A percentile compares a stretch with the other conserved stretches of the same genome.
These are phyloP conservation scores for Chaetodon auriga DNA, from an alignment of 2,113 vertebrate species.

Conservation along the genomic window DNA sequence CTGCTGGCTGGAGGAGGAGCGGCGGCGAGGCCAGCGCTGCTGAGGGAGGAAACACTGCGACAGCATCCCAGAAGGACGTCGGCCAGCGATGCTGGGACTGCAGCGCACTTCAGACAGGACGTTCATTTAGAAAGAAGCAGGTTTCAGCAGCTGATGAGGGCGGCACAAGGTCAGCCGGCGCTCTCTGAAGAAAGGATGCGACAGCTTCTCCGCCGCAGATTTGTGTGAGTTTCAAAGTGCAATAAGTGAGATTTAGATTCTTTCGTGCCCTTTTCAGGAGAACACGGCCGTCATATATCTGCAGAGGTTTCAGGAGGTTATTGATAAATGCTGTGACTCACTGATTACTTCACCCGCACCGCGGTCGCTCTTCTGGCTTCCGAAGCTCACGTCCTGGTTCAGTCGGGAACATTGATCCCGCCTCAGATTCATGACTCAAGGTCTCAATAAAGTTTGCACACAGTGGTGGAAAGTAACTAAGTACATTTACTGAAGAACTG, in stretches of 20 bases:
- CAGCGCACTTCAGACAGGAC: background rate
- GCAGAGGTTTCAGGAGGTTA: background rate
- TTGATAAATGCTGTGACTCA: conserved; percentile 4
- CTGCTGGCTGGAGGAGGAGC: conserved; percentile 44
- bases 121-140: background rate
- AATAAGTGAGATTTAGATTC: conserved; percentile 4
- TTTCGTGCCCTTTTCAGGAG: background rate
- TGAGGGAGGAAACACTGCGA: conserved; percentile 38
- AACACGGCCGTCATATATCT: background rate
- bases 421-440: background rate
- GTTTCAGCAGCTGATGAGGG: background rate
- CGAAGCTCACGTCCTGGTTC: background rate
- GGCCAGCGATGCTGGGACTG: background rate
- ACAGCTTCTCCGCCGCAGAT: too few species aligned
- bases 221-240: background rate
- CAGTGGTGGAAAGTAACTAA: background rate
- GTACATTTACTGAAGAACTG: too few species aligned
- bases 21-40: conserved; percentile 14
- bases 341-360: background rate
- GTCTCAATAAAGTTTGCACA: background rate
- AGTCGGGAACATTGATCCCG: background rate
- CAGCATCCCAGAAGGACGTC: conserved; percentile 36
- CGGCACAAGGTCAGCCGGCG: background rate
- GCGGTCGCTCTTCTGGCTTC: background rate
- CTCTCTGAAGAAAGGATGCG: background rate